Base-by-base conservation (phyloP, 2,888 invertebrate genomes). In the Nudaria mundana region DNA sequence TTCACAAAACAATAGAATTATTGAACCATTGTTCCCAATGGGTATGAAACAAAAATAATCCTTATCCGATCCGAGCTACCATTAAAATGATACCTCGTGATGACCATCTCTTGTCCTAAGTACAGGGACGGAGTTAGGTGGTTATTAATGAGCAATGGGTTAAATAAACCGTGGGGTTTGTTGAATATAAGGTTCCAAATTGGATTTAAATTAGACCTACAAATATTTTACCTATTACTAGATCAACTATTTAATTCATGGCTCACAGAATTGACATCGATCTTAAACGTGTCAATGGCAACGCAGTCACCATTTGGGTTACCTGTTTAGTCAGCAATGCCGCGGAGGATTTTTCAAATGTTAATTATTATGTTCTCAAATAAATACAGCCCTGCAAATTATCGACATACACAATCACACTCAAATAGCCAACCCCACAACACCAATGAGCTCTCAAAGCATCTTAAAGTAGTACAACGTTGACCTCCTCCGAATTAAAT, bases 21-120 rank as follows among this genome's bases (percentile, higher is more conserved):
- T 44, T 42, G 45, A 51, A 53, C 58, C 70, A 77, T 79, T 76
- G 74, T 76, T 52, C 63, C 32, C 42, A 56, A 59, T 59, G 61
- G 61, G 62, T 56, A 65, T 53, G 63, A 74, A 70, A 68, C 66
- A 68, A 71, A 70, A 63, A 47, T 35, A 42, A 24, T 5, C n/a
- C 26, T 48, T 71, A 76, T 78, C 74, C 51, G 76, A 80, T 80
- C 48, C 44, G 45, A 45, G 52, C 45, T 49, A 58, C 66, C 77
- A 74, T 78, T 76, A 76, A 63, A 63, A 52, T 55, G 71, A 73
- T 72, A 66, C 51, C n/a, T 38, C 61, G 57, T 75, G 64, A 75
- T 66, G 71, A 66, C 67, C 73, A 71, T 75, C 74, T 68, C 74
- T 69, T 71, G 74, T 71, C 76, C 62, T 66, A 56, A 63, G 44